Base-by-base conservation (phyloP, 1,140 invertebrate species). In the Anastrepha obliqua region DNA sequence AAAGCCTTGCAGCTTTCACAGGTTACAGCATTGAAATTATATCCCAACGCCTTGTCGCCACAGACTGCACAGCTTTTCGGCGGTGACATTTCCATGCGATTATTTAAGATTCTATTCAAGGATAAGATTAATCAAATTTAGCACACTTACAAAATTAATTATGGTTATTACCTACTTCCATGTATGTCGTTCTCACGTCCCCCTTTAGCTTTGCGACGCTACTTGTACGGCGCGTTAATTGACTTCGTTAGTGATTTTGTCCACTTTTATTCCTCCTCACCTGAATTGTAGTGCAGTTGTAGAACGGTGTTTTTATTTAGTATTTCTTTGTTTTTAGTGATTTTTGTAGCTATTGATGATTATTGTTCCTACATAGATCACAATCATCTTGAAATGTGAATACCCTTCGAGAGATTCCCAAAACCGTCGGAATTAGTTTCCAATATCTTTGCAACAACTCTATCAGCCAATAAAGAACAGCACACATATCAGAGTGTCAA, bases 1-100 rank as follows among this genome's bases (percentile, higher is more conserved):
- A 99, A 99, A 1, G 98, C 98, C 93, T 99, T 99, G 92, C 98
- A 99, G 89, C 98, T 99, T 94, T 99, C 98, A 91, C 98, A 99
- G 2, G 98, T 98, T 58, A 99, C 97, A 7, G 98, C 98, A 94
- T 99, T 99, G 93, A 99, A 99, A 94, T 99, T 99, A 93, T 98
- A 99, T n/a, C 98, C 98, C 55, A 99, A 95, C 9, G 98, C 98
- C 88, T 93, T 93, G 88, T 93, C 92, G 47, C 92, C 92, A 89
- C 92, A 93, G 42, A 93, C 92, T 70, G 91, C 91, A 86, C 92
- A 93, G 88, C 90, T 90, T 89, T 93, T 93, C 3, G 92, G 90
- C 86, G 91, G 92, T 89, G 92, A 91, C 92, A 93, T 92, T 81
- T 81, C 74, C 47, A 81, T 51, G 13, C 3, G 55, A 51, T 55